Base-by-base conservation (phyloP, 2,113 vertebrate species). In the Halichoeres trimaculatus region DNA sequence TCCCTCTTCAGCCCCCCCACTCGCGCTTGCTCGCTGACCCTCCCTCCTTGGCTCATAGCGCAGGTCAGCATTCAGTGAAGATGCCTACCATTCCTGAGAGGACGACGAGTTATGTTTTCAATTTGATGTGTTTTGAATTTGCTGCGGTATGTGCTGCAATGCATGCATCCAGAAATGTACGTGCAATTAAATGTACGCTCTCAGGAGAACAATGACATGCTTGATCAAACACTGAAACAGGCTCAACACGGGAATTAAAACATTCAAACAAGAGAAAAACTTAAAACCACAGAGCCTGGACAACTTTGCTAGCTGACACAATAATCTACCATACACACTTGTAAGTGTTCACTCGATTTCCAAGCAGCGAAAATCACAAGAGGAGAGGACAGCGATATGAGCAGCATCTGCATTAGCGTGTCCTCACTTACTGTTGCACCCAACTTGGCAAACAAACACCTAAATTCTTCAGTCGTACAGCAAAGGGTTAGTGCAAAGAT, bases 1-100 rank as follows among this genome's bases (percentile, higher is more conserved):
- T 89, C 93, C 74, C 68, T 82, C 87, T 16, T 90, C 86, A 5
- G 11, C 40, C 40, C 40, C 13, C 2, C 41, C 6, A n/a, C n/a
- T n/a, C n/a, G n/a, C 80, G 38, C 66, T 63, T 51, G 13, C 53
- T 69, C 50, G 41, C 67, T 58, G 85, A 87, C 11, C 89, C 70
- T 65, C 1, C 60, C 82, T 81, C 70, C 78, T 84, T 53, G 89
- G 90, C 85, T 95, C 91, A 81, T 85, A 68, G 90, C 92, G 83
- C 86, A 87, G 89, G 93, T 90, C 93, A 90, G 92, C 72, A 92
- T 89, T 93, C 91, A 90, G 86, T 80, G 94, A 89, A 93, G 95
- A 99, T 96, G 95, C 96, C 95, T 94, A 93, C 96, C 96, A 98
- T 97, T 98, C 97, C 96, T 94, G 89, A 90, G 93, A 72, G 82